Percentiles rank a stretch among this genome's conserved stretches.
Evolutionary conservation across 2,797 vertebrate species (phyloP).

Genomic region (Rhyacichthys aspro): DNA sequence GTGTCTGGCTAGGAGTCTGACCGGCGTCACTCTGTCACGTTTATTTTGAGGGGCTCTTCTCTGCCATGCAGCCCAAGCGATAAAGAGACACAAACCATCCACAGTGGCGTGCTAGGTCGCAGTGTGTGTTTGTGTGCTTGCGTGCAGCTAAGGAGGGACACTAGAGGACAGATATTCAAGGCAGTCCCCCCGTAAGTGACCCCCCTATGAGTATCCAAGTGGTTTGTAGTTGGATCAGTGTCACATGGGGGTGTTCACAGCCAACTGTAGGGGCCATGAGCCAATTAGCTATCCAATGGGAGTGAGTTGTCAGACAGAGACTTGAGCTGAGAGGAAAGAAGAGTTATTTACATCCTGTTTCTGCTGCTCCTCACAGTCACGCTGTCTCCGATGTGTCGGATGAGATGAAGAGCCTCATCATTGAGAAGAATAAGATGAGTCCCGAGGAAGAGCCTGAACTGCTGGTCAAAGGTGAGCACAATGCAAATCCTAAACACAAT

Average conservation of each 20-base stretch:
- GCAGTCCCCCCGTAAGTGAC: slow-evolving; percentile 47
- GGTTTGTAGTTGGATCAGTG: slow-evolving; percentile 56
- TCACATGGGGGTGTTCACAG: slow-evolving; percentile 27
- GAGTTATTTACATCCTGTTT: slow-evolving; percentile 68
- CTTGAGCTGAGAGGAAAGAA: slow-evolving; percentile 36
- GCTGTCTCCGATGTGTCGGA: slow-evolving; percentile 84
- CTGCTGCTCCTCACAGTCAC: slow-evolving; percentile 67
- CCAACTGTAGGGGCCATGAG: slow-evolving; percentile 52
- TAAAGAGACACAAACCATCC: slow-evolving; percentile 74
- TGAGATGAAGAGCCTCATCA: slow-evolving; percentile 91
- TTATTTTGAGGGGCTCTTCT: slow-evolving; percentile 76
- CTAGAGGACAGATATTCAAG: slow-evolving; percentile 67
- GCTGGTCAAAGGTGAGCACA: slow-evolving; percentile 90
- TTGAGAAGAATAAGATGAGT: slow-evolving; percentile 83
- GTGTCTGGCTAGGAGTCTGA: slow-evolving; percentile 65
- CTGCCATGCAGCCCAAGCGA: slow-evolving; percentile 66
- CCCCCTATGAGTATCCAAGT: slow-evolving; percentile 47
- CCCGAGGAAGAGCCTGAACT: slow-evolving; percentile 86
- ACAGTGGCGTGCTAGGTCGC: slow-evolving; percentile 63
- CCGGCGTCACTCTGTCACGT: slow-evolving; percentile 79
- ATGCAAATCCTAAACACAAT: not conserved
- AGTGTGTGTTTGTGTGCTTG: slow-evolving; percentile 50
- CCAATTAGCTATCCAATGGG: slow-evolving; percentile 62
- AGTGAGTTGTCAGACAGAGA: slow-evolving; percentile 52
- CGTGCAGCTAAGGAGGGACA: slow-evolving; percentile 55